Percentiles rank a stretch among this genome's conserved stretches.
phyloP scores from a whole-genome alignment of 2,888 invertebrate species.

The Microdon myrmicae region DNA sequence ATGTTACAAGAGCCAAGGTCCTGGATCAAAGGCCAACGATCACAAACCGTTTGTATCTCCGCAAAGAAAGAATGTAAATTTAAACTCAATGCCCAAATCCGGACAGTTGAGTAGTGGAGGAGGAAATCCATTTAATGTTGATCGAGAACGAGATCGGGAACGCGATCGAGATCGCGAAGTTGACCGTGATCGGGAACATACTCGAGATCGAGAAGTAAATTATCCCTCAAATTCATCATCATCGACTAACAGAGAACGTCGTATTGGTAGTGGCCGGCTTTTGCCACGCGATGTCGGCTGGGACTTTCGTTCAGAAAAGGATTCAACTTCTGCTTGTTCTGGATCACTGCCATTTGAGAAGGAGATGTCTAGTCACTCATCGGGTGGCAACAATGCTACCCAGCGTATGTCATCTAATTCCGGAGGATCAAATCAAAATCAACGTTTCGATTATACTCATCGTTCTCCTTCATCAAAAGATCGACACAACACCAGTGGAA shows the following conservation, averaged over 20 bases:
- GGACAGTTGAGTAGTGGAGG: constrained; percentile 10
- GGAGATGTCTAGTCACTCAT: constrained; percentile 56
- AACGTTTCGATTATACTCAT: constrained; percentile 24
- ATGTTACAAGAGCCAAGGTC: constrained; percentile 31
- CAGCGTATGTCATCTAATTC: constrained; percentile 10
- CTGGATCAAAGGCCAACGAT: constrained; percentile 70
- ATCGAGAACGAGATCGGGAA: constrained; percentile 57
- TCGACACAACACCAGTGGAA: constrained; percentile 17
- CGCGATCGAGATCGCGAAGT: constrained; percentile 22
- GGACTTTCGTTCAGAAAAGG: constrained; percentile 64
- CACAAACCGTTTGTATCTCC: constrained; percentile 57
- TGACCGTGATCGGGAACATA: constrained; percentile 30
- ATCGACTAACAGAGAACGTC: constrained; percentile 64
- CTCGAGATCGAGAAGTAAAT: constrained; percentile 56
- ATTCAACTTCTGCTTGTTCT: constrained; percentile 53
- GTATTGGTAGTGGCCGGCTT: constrained; percentile 89
- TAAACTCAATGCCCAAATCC: constrained; percentile 5
- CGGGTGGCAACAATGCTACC: constrained; percentile 7
- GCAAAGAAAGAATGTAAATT: constrained; percentile 25
- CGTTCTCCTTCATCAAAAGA: constrained; percentile 39
- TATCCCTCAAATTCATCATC: constrained; percentile 50
- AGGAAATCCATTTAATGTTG: constrained; percentile 25
- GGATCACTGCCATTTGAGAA: constrained; percentile 42
- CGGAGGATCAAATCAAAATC: constrained; percentile 10
- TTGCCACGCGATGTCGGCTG: constrained; percentile 70